Evolutionary conservation across 2,113 vertebrate species (phyloP), one percentile per base, ranked within the genome.

Genomic region (Crotalus helleri): DNA sequence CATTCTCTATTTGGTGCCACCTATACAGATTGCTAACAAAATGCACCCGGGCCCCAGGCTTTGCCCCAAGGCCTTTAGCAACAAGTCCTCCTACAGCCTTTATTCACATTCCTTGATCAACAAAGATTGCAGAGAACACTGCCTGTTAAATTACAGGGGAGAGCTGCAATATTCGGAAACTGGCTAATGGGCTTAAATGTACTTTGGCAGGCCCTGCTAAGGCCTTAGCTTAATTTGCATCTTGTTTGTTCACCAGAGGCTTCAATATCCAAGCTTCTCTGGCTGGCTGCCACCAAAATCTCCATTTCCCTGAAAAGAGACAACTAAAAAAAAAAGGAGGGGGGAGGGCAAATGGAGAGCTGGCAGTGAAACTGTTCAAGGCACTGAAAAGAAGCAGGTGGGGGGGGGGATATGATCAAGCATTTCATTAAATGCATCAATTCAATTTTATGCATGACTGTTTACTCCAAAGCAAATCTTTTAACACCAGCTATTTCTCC

Each of bases 251-350:
- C 51, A 39, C 88, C 55, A 92, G 64, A 89, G 69, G 26, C 57
- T 46, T 64, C 57, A 51, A 29, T 85, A 55, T 64, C 87, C 44
- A 55, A 92, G 69, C 24, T 51, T 92, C 33, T 64, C 55, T 90
- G 93, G 93, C 13, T 11, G 21, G 86, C 49, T 69, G 93, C 90
- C 87, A 92, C n/a, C 10, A 93, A 51, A 69, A 58, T 74, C 87
- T 69, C 91, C 93, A 92, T 94, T 94, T 94, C 85, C 88, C 74
- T 59, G 57, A 69, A 90, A 69, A 64, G 39, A 15, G 81, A 61
- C 87, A 33, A 57, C 57, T 54, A 44, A 19, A 26, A n/a, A 21
- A 24, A 29, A 64, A 24, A 29, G 2, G 57, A 15, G 5, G 13
- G 5, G 2, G 46, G 9, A 11, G 26, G 57, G 33, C 26, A 61